Base-by-base conservation (phyloP, 2,797 vertebrate species). In the Sebastes itinus region DNA sequence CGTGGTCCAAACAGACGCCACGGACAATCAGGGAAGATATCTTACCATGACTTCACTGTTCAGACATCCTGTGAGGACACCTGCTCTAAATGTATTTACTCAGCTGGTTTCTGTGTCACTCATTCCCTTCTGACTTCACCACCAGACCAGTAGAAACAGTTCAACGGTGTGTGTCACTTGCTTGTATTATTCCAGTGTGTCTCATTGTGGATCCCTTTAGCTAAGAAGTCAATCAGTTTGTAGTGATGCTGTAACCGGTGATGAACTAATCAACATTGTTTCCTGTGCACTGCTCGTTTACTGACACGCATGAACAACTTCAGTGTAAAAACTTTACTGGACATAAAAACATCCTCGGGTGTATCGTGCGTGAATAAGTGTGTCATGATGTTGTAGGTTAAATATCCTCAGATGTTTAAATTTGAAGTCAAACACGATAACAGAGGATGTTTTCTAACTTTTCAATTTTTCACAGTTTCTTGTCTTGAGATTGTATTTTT, bases 401-500 rank as follows among this genome's bases (percentile, higher is more conserved):
- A 73, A 69, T 75, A 42, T 80, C 64, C 32, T 75, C 77, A 46
- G 33, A 78, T 77, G 71, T 85, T 42, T 42, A 61, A 14, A 68
- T 78, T 77, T 82, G 32, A 75, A 62, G 54, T 79, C 38, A 76
- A 78, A 85, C 25, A 55, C 66, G 59, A 55, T 67, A 63, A 69
- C 49, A 10, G n/a, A 73, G 12, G 46, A 32, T 77, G 79, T 88
- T 93, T 89, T 85, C 32, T 72, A 80, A 73, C 42, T 72, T 89
- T 88, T 81, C 2, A 38, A 46, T 52, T 70, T 81, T 88, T 68
- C 46, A 78, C 61, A 54, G 49, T 82, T 84, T 88, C 61, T 81
- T 88, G 84, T 89, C 30, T 68, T 56, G 70, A 82, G 54, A 87
- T 86, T 82, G 77, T 83, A 72, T 81, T 89, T 85, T 88, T 82